These are phyloP conservation scores for Diplodus puntazzo DNA, from an alignment of 2,797 vertebrate genomes.

Conservation along the genomic window DNA sequence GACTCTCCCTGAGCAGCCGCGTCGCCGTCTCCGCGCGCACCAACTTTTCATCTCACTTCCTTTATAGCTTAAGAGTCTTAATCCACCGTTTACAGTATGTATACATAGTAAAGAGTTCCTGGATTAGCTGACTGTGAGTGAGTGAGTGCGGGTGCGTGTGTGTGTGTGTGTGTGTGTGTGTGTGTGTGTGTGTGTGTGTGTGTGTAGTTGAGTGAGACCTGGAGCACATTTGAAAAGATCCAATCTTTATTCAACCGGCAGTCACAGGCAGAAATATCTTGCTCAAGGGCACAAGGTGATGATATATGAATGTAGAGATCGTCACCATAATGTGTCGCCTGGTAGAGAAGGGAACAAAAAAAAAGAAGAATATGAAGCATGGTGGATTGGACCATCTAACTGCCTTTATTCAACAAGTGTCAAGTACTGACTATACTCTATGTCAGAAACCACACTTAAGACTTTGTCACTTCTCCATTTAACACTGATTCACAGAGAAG, in stretches of 20 bases:
- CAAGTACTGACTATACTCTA: neutral
- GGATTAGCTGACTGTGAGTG: slow-evolving; percentile 25
- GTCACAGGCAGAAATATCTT: slow-evolving; percentile 28
- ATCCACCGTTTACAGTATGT: slow-evolving; percentile 68
- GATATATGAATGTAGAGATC: slow-evolving; percentile 34
- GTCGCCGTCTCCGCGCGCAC: slow-evolving; percentile 34
- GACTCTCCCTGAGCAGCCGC: slow-evolving; percentile 45
- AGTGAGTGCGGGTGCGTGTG: slow-evolving; percentile 6
- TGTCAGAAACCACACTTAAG: neutral
- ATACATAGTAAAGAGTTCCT: slow-evolving; percentile 44
- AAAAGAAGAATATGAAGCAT: slow-evolving; percentile 1
- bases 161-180: slow-evolving; percentile 4
- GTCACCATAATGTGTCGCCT: slow-evolving; percentile 12
- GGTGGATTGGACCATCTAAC: neutral
- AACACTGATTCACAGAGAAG: neutral
- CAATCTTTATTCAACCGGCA: slow-evolving; percentile 47
- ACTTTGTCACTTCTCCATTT: neutral
- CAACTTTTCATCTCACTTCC: slow-evolving; percentile 56
- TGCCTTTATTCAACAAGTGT: neutral
- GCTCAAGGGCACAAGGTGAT: slow-evolving; percentile 47
- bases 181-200: neutral
- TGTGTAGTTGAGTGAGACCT: slow-evolving; percentile 15
- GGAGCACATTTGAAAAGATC: slow-evolving; percentile 25
- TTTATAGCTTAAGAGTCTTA: slow-evolving; percentile 54
- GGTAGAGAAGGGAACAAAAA: neutral